Evolutionary conservation across 2,113 vertebrate species (phyloP).

Genomic region (Sminthopsis crassicaudata): DNA sequence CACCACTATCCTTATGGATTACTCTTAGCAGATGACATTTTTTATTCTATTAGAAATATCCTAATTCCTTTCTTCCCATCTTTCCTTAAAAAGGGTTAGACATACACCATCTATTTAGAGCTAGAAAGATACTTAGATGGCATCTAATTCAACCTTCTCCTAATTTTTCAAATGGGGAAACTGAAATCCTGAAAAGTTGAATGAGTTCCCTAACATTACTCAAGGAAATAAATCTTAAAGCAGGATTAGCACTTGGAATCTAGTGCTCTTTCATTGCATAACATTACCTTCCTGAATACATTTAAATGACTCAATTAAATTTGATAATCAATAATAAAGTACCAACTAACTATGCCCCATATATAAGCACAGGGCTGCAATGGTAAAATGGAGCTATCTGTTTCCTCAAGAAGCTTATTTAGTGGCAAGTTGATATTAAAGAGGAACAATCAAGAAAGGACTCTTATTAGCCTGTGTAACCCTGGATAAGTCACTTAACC

Average conservation of each 20-base stretch:
- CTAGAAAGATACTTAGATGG: not conserved
- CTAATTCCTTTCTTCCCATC: not conserved
- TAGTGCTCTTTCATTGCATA: not conserved
- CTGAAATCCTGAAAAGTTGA: not conserved
- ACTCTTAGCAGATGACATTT: not conserved
- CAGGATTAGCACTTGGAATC: not conserved
- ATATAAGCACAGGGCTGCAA: not conserved
- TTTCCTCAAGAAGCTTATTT: not conserved
- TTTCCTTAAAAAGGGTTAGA: not conserved
- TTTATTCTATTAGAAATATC: not conserved
- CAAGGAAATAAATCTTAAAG: not conserved
- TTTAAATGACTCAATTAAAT: not conserved
- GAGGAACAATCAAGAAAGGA: not conserved
- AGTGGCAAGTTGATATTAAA: not conserved
- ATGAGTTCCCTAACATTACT: not conserved
- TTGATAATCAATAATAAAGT: not conserved
- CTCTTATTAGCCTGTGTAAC: not conserved
- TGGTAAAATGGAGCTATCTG: not conserved
- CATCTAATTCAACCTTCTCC: not conserved
- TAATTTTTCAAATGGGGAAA: not conserved
- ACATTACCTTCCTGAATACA: not conserved
- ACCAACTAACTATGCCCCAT: not conserved
- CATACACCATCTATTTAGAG: not conserved
- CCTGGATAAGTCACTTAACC: not conserved
- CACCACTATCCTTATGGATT: not conserved